Evolutionary conservation across 30 jellyfish, hydroid and myxozoan species (phyloP), one percentile per base, ranked within the genome.

Genomic region (Catostylus mosaicus): DNA sequence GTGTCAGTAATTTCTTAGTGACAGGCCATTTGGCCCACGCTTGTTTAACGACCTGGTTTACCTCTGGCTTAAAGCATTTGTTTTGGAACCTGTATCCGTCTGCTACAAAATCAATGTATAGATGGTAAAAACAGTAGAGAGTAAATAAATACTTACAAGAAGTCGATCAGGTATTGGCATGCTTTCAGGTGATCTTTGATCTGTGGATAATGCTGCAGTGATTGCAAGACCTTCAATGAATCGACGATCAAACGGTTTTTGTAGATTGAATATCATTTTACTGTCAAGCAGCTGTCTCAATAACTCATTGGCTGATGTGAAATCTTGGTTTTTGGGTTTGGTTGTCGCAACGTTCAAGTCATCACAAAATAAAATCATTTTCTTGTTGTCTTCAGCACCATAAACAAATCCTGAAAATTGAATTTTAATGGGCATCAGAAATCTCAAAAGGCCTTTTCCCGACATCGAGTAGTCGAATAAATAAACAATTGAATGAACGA

Each of bases 381-480:
- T 66, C 80, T 90, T 90, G 85, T 83, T 83, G 73, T 78, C 89
- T 69, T 77, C 87, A 12, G 95, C 95, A 22, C 97, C 97, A 63
- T 90, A 90, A 18, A 73, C 88, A 69, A 90, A 90, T 20, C 97
- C 97, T 90, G 46, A 37, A 59, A 23, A 59, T 43, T 16, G 16
- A 43, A 43, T 43, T 16, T 6, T 43, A 16, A 43, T 8, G 56
- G 16, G 12, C 56, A 43, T 43, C n/a, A n/a, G n/a, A n/a, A n/a
- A n/a, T n/a, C n/a, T n/a, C n/a, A n/a, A n/a, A n/a, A n/a, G n/a
- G n/a, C n/a, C n/a, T n/a, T n/a, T n/a, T n/a, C n/a, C n/a, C n/a
- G n/a, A n/a, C n/a, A n/a, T n/a, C n/a, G n/a, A n/a, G n/a, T n/a
- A n/a, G n/a, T n/a, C n/a, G n/a, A n/a, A n/a, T n/a, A n/a, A n/a